Conservation (phyloP, 2,888 invertebrate genomes). For the Macrosiphum euphorbiae region DNA sequence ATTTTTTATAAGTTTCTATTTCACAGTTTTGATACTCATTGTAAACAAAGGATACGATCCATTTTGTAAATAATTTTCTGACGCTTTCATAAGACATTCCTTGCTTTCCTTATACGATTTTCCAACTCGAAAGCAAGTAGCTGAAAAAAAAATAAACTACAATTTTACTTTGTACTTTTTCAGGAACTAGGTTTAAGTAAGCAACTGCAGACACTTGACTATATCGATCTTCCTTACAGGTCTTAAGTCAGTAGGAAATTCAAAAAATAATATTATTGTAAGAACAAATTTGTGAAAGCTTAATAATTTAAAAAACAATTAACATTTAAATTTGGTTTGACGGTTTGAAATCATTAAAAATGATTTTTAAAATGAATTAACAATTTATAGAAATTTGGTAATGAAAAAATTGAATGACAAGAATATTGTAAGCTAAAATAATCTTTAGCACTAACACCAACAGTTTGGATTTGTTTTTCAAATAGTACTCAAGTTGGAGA, state of each 20-base stretch:
- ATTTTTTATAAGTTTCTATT: background rate
- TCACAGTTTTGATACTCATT: background rate
- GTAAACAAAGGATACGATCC: slow-evolving; percentile 78
- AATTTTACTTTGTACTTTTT: slow-evolving; percentile 52
- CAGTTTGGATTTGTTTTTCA: background rate
- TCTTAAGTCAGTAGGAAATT: background rate
- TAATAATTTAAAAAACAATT: background rate
- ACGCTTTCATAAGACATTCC: slow-evolving; percentile 87
- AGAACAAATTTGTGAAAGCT: background rate
- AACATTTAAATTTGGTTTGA: background rate
- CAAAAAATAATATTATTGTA: background rate
- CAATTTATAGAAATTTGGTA: too few species aligned
- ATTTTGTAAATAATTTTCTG: slow-evolving; percentile 88
- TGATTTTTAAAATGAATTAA: too few species aligned
- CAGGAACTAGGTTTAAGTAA: slow-evolving; percentile 28
- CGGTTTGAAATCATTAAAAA: too few species aligned
- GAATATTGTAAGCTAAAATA: background rate
- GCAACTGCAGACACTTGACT: background rate
- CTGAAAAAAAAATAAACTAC: slow-evolving; percentile 74
- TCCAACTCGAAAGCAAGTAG: slow-evolving; percentile 90
- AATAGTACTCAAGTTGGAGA: background rate
- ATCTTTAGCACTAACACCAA: too few species aligned
- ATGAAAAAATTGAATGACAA: too few species aligned
- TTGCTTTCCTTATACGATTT: slow-evolving; percentile 85
- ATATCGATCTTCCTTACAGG: background rate